Conservation (phyloP, 2,888 invertebrate species). For the Dexiosoma caninum region DNA sequence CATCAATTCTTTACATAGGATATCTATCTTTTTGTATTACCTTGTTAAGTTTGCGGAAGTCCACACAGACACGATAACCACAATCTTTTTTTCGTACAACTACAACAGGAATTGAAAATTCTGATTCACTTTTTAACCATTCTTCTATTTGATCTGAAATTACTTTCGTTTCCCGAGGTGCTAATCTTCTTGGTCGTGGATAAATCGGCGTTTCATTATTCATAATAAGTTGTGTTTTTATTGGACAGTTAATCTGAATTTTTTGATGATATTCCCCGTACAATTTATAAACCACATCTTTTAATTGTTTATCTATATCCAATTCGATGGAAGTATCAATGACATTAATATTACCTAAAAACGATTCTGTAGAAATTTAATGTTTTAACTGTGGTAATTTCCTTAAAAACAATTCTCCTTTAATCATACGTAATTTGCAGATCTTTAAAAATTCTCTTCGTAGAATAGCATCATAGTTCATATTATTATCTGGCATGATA, state of each 20-base stretch:
- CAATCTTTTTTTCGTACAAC: conserved; percentile 46
- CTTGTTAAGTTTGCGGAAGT: conserved; percentile 62
- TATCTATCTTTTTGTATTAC: conserved; percentile 44
- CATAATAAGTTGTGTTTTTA: not conserved
- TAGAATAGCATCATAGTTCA: not conserved
- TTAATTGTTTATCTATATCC: not conserved
- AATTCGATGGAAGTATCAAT: not conserved
- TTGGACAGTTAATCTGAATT: not conserved
- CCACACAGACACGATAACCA: conserved; percentile 61
- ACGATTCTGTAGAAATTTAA: not conserved
- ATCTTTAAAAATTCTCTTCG: not conserved
- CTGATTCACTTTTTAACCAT: conserved; percentile 53
- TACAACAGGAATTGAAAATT: conserved; percentile 52
- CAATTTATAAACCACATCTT: not conserved
- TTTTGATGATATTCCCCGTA: not conserved
- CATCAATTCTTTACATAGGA: conserved; percentile 19
- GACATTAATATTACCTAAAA: not conserved
- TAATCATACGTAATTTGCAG: not conserved
- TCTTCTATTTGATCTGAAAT: conserved; percentile 37
- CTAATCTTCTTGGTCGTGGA: conserved; percentile 17
- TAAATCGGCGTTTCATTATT: not conserved
- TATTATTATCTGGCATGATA: not conserved
- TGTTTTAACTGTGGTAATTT: not conserved
- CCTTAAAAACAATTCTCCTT: not conserved
- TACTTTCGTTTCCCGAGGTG: conserved; percentile 22